Percentiles rank a stretch among this genome's conserved stretches.
These are phyloP conservation scores for Chanos chanos DNA, from an alignment of 2,797 vertebrate species.

Conservation along the genomic window DNA sequence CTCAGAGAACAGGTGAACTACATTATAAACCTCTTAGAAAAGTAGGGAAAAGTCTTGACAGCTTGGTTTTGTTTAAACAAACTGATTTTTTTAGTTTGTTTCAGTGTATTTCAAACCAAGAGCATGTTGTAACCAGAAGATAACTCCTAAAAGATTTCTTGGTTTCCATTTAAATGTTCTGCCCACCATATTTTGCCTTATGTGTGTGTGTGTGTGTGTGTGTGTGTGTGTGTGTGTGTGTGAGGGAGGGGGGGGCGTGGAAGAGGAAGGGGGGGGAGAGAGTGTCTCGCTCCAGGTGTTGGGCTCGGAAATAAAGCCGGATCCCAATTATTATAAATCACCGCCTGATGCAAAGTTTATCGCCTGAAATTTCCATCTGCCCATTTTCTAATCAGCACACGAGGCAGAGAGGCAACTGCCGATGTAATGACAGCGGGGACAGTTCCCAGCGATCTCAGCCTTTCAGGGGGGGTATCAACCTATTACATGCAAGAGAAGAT, in stretches of 20 bases:
- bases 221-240: not conserved
- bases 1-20: too few species aligned
- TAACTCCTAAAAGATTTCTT: conserved; percentile 31
- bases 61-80: conserved; percentile 9
- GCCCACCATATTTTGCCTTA: conserved; percentile 19
- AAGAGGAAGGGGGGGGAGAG: not conserved
- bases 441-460: too few species aligned
- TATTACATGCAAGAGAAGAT: too few species aligned
- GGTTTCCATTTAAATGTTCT: conserved; percentile 41
- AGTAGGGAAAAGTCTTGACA: too few species aligned
- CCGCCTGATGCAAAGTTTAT: conserved; percentile 48
- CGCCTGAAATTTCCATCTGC: conserved; percentile 47
- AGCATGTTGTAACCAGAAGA: conserved; percentile 30
- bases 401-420: conserved; percentile 35
- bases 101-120: conserved; percentile 9
- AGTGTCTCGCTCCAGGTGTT: conserved; percentile 43
- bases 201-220: not conserved
- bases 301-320: conserved; percentile 38
- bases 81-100: conserved; percentile 6
- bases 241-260: not conserved
- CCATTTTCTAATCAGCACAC: conserved; percentile 43
- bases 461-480: too few species aligned
- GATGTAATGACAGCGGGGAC: conserved; percentile 30
- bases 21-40: too few species aligned
- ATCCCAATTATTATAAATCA: conserved; percentile 52